Evolutionary conservation across 2,888 invertebrate species (phyloP).

Genomic region (Conomelus anceps): DNA sequence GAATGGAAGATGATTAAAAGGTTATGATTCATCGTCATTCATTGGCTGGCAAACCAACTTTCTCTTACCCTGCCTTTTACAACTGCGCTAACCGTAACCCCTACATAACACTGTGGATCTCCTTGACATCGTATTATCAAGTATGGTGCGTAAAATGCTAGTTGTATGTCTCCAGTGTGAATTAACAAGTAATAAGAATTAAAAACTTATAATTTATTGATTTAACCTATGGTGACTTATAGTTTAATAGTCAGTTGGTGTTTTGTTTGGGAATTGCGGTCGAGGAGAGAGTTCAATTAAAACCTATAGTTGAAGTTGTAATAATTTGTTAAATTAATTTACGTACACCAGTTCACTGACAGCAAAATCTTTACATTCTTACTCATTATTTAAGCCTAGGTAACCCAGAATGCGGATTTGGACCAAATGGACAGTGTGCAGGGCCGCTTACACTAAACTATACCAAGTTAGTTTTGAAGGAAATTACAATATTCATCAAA

Average conservation of each 20-base stretch:
- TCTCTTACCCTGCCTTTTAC: background rate
- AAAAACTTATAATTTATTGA: background rate
- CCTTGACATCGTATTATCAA: background rate
- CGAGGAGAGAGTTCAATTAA: background rate
- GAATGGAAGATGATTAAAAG: background rate
- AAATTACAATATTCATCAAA: no score
- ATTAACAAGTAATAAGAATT: background rate
- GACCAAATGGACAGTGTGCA: no score
- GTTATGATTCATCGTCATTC: background rate
- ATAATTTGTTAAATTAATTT: no score
- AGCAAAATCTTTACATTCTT: no score
- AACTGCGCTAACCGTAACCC: background rate
- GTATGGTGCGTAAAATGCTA: background rate
- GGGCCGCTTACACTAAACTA: no score
- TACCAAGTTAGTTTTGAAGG: no score
- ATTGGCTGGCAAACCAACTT: background rate
- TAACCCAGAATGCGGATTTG: no score
- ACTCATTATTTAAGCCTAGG: no score
- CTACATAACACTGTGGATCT: background rate
- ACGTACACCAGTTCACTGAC: no score
- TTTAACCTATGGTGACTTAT: background rate
- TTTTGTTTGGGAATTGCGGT: background rate
- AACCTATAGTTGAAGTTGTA: no score
- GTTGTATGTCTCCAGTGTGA: background rate
- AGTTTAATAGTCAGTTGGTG: background rate